Percentiles rank a stretch among this genome's conserved stretches.
Conservation (phyloP, 2,888 invertebrate genomes). For the Frankliniella intonsa region DNA sequence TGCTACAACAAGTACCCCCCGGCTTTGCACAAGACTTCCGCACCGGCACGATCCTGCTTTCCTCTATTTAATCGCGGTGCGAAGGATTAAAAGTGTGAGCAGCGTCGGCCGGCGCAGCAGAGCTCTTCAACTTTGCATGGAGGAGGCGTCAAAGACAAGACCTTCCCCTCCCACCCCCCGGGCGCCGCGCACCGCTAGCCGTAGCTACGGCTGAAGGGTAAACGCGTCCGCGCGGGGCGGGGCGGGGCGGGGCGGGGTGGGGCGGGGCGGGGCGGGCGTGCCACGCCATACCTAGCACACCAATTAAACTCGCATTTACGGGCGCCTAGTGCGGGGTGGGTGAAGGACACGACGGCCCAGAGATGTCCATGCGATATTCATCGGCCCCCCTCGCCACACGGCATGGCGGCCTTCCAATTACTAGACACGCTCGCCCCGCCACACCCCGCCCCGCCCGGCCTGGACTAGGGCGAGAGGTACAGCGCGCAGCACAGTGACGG, state of each 20-base stretch:
- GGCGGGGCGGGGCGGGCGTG: not conserved
- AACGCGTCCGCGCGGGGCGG: not conserved
- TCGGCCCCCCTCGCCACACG: too few species aligned
- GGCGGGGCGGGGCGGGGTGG: not conserved
- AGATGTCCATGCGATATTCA: too few species aligned
- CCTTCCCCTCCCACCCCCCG: not conserved
- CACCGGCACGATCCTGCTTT: not conserved
- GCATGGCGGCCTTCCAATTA: too few species aligned
- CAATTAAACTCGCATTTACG: conserved; percentile 25
- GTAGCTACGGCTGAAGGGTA: not conserved
- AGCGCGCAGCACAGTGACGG: too few species aligned
- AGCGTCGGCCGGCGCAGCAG: not conserved
- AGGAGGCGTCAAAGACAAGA: too few species aligned
- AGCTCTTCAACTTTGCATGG: not conserved
- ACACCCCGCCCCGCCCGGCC: not conserved
- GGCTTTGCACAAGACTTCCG: too few species aligned
- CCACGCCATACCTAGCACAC: not conserved
- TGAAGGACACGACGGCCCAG: too few species aligned
- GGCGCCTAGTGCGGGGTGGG: not conserved
- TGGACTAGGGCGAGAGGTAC: not conserved
- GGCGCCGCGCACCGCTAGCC: not conserved
- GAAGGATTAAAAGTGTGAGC: not conserved
- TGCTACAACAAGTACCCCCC: too few species aligned
- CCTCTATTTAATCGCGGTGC: not conserved
- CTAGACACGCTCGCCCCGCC: not conserved